These are phyloP conservation scores for Anas capensis DNA, from an alignment of 2,797 vertebrate species.

Conservation along the genomic window DNA sequence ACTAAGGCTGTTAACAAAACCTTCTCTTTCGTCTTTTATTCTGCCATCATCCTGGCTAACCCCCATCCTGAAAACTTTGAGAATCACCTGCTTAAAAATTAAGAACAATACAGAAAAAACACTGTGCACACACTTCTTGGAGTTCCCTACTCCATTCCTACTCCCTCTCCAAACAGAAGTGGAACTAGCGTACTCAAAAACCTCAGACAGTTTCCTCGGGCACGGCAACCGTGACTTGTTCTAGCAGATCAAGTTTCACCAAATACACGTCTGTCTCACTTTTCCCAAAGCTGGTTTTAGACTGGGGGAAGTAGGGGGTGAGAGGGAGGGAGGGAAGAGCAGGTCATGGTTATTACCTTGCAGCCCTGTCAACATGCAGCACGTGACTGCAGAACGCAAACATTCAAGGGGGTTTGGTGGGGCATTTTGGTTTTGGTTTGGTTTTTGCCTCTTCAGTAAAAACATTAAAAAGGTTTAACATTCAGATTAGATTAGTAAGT, in stretches of 20 bases:
- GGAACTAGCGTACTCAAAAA: not conserved
- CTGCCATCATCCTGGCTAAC: not conserved
- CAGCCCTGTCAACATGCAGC: not conserved
- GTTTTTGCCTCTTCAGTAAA: not conserved
- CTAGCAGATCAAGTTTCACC: not conserved
- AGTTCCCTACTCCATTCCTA: not conserved
- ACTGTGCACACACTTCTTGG: not conserved
- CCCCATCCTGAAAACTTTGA: not conserved
- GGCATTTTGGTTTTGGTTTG: too few species aligned
- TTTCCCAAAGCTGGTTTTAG: not conserved
- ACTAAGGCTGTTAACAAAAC: not conserved
- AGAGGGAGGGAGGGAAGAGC: not conserved
- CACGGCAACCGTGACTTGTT: not conserved
- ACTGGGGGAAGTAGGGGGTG: not conserved
- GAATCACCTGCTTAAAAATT: not conserved
- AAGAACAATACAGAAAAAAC: not conserved
- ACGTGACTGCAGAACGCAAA: not conserved
- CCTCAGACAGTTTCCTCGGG: slow-evolving; percentile 32
- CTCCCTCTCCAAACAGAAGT: not conserved
- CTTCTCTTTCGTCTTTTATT: not conserved
- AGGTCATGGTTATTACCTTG: not conserved
- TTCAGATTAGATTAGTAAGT: not conserved
- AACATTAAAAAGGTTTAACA: not conserved
- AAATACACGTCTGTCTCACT: not conserved
- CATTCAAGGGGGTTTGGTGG: not conserved